phyloP scores from a whole-genome alignment of 1,140 invertebrate genomes.

The Rhizoglyphus robini region DNA sequence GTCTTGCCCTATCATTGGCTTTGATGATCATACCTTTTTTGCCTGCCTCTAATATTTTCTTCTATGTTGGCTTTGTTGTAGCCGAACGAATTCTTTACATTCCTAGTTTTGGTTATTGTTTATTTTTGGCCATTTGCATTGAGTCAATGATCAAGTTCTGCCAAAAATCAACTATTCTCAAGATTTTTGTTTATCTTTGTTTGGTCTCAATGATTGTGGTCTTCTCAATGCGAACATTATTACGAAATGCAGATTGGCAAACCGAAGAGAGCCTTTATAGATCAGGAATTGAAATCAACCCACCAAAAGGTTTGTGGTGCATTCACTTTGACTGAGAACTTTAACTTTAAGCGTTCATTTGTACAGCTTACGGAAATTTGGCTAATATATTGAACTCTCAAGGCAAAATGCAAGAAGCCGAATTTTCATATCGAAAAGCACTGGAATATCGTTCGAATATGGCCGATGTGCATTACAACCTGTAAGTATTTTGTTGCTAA shows the following conservation, averaged over 20 bases:
- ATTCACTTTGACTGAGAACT: not conserved
- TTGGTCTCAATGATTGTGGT: slow-evolving; percentile 45
- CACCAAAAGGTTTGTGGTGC: slow-evolving; percentile 72
- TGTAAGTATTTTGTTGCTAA: slow-evolving; percentile 56
- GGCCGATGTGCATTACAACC: slow-evolving; percentile 91
- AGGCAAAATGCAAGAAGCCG: slow-evolving; percentile 66
- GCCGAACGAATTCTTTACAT: slow-evolving; percentile 88
- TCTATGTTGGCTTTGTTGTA: slow-evolving; percentile 69
- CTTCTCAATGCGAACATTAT: slow-evolving; percentile 59
- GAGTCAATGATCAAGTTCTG: slow-evolving; percentile 21
- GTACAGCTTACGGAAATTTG: slow-evolving; percentile 81
- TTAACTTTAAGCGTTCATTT: not conserved
- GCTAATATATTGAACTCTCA: slow-evolving; percentile 76
- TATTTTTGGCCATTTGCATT: slow-evolving; percentile 61
- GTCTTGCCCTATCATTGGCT: slow-evolving; percentile 12
- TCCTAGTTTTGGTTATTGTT: slow-evolving; percentile 85
- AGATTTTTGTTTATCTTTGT: slow-evolving; percentile 32
- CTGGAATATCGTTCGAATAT: slow-evolving; percentile 76
- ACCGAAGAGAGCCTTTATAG: slow-evolving; percentile 83
- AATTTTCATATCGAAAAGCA: slow-evolving; percentile 68
- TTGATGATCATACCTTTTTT: slow-evolving; percentile 58
- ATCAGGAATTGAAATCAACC: slow-evolving; percentile 78
- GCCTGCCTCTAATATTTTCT: slow-evolving; percentile 69
- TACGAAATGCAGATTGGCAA: slow-evolving; percentile 74
- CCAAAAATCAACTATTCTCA: not conserved